Evolutionary conservation across 2,113 vertebrate species (phyloP).

Genomic region (Sciurus niger): DNA sequence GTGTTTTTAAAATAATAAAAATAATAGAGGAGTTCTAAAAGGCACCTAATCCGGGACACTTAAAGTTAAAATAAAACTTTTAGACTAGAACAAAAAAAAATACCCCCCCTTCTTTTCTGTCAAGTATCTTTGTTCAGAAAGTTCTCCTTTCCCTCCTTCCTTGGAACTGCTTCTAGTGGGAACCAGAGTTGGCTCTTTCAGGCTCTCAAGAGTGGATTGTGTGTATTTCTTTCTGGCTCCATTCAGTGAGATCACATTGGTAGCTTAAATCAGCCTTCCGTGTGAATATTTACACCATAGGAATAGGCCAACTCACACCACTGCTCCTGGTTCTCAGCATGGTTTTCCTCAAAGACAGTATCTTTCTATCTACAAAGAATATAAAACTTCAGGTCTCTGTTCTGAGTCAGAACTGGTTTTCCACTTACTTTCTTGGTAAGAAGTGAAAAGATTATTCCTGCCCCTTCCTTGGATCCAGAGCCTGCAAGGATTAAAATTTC

Average conservation of each 20-base stretch:
- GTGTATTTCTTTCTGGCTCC: background rate
- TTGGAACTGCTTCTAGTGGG: background rate
- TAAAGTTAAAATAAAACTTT: slow-evolving; percentile 23
- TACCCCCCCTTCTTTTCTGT: background rate
- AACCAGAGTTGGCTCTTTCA: background rate
- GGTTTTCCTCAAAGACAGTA: background rate
- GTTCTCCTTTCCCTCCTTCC: background rate
- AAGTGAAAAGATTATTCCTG: background rate
- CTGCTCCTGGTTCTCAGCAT: background rate
- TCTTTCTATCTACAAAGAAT: background rate
- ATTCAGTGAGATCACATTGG: background rate
- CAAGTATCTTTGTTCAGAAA: background rate
- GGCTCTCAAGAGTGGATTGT: background rate
- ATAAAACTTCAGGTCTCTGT: background rate
- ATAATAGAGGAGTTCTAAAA: background rate
- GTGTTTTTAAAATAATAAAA: background rate
- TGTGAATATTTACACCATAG: background rate
- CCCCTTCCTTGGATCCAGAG: background rate
- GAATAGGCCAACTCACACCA: background rate
- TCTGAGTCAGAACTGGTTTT: background rate
- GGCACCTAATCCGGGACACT: background rate
- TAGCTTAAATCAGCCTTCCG: background rate
- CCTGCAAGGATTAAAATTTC: background rate
- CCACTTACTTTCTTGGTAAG: background rate
- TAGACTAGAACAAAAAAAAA: background rate